Percentiles rank a stretch among this genome's conserved stretches.
These are phyloP conservation scores for Prenolepis imparis DNA, from an alignment of 2,888 invertebrate species.

Conservation along the genomic window DNA sequence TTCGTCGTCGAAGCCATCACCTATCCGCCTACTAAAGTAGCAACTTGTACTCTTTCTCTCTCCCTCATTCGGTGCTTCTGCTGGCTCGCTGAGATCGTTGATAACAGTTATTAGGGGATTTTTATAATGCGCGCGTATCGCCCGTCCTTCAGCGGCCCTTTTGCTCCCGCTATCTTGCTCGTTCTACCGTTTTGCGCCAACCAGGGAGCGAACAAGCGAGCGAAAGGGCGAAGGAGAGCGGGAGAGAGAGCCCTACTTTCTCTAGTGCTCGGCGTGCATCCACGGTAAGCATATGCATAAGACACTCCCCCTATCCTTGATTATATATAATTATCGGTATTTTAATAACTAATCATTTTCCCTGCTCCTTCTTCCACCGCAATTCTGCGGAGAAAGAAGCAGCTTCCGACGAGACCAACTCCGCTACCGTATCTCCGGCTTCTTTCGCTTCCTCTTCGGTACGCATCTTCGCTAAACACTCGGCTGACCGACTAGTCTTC, in stretches of 20 bases:
- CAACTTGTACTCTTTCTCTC: conserved; percentile 62
- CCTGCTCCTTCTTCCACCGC: conserved; percentile 78
- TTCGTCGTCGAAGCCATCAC: conserved; percentile 71
- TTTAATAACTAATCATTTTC: conserved; percentile 86
- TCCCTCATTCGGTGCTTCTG: conserved; percentile 65
- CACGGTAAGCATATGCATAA: conserved; percentile 80
- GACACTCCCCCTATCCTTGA: conserved; percentile 85
- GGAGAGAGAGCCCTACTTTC: conserved; percentile 48
- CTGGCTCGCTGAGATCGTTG: conserved; percentile 82
- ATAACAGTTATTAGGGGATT: conserved; percentile 86
- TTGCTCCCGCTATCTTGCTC: conserved; percentile 47
- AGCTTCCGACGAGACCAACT: conserved; percentile 84
- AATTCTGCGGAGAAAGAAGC: conserved; percentile 82
- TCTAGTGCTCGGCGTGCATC: conserved; percentile 68
- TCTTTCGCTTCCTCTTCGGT: conserved; percentile 63
- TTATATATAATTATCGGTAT: conserved; percentile 86
- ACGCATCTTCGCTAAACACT: conserved; percentile 31
- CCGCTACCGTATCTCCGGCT: conserved; percentile 83
- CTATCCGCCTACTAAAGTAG: conserved; percentile 77
- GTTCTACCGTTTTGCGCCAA: conserved; percentile 73
- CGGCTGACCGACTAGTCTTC: conserved; percentile 5
- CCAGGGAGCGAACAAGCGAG: conserved; percentile 52
- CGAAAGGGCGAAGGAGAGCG: conserved; percentile 30
- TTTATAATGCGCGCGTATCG: conserved; percentile 84
- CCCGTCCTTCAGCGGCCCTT: conserved; percentile 61